phyloP scores from a whole-genome alignment of 2,113 vertebrate species.

The Neogobius melanostomus region DNA sequence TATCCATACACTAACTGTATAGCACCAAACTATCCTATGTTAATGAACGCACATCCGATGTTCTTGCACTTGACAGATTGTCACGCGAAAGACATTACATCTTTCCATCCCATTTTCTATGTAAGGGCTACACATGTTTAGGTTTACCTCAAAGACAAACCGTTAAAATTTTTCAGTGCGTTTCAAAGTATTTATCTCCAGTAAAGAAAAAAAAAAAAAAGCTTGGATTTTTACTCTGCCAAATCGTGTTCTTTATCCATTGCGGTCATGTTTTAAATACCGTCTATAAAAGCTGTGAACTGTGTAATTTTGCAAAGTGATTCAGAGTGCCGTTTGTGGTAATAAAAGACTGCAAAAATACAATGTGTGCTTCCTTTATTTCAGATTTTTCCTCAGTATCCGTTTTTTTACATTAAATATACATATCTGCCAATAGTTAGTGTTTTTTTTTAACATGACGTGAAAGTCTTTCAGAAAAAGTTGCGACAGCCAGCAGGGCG shows the following conservation, averaged over 20 bases:
- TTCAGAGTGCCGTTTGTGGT: constrained; percentile 33
- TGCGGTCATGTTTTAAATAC: constrained; percentile 3
- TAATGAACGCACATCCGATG: no score
- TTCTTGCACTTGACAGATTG: constrained; percentile 38
- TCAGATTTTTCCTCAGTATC: background rate
- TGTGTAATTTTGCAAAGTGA: background rate
- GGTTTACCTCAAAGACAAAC: constrained; percentile 58
- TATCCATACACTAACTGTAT: background rate
- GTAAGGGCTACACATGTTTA: constrained; percentile 49
- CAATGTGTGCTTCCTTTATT: no score
- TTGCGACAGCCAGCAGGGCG: constrained; percentile 80
- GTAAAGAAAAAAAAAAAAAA: no score
- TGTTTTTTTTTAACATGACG: constrained; percentile 73
- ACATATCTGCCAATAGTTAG: background rate
- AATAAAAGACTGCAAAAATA: constrained; percentile 15
- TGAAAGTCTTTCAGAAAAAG: constrained; percentile 85
- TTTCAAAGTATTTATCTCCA: constrained; percentile 29
- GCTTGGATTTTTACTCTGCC: background rate
- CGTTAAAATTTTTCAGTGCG: constrained; percentile 18
- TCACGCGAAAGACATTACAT: constrained; percentile 19
- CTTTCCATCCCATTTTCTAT: constrained; percentile 41
- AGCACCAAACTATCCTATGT: background rate
- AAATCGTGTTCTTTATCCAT: background rate
- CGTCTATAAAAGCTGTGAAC: constrained; percentile 36
- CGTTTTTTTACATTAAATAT: background rate